These are phyloP conservation scores for Brachyptera putata DNA, from an alignment of 2,888 invertebrate genomes.

Conservation along the genomic window DNA sequence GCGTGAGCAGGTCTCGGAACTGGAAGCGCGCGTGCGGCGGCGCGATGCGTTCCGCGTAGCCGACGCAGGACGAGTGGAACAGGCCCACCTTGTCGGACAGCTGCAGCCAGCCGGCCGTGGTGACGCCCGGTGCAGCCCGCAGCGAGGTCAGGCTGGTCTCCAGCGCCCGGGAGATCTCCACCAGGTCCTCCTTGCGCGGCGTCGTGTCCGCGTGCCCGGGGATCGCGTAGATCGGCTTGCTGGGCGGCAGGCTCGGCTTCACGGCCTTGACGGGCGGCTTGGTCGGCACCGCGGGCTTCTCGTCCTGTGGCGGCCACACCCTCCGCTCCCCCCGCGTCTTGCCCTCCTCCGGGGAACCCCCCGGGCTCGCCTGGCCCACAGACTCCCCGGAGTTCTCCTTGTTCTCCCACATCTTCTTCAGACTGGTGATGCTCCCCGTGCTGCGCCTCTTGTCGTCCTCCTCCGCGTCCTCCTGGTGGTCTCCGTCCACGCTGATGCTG, in stretches of 20 bases:
- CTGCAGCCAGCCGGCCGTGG: constrained; percentile 70
- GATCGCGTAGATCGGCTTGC: constrained; percentile 72
- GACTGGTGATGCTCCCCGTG: constrained; percentile 87
- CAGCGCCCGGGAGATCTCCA: constrained; percentile 50
- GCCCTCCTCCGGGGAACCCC: constrained; percentile 24
- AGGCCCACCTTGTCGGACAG: constrained; percentile 74
- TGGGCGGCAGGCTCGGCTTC: constrained; percentile 50
- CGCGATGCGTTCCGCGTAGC: constrained; percentile 74
- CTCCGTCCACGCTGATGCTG: constrained; percentile 36
- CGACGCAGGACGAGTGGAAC: constrained; percentile 76
- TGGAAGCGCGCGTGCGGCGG: constrained; percentile 86
- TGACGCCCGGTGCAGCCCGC: constrained; percentile 46
- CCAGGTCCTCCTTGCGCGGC: constrained; percentile 47
- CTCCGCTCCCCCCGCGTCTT: constrained; percentile 45
- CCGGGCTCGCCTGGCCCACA: constrained; percentile 47
- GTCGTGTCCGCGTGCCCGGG: constrained; percentile 51
- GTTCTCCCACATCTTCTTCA: constrained; percentile 90
- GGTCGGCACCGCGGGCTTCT: constrained; percentile 67
- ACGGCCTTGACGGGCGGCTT: constrained; percentile 62
- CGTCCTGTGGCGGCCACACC: constrained; percentile 52
- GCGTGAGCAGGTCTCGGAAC: constrained; percentile 68
- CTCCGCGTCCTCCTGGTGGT: constrained; percentile 50
- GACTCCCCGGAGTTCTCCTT: constrained; percentile 52
- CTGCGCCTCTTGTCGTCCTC: constrained; percentile 83
- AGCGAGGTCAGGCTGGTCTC: constrained; percentile 62